Evolutionary conservation across 2,113 vertebrate species (phyloP), one percentile per base, ranked within the genome.

Genomic region (Promerops cafer): DNA sequence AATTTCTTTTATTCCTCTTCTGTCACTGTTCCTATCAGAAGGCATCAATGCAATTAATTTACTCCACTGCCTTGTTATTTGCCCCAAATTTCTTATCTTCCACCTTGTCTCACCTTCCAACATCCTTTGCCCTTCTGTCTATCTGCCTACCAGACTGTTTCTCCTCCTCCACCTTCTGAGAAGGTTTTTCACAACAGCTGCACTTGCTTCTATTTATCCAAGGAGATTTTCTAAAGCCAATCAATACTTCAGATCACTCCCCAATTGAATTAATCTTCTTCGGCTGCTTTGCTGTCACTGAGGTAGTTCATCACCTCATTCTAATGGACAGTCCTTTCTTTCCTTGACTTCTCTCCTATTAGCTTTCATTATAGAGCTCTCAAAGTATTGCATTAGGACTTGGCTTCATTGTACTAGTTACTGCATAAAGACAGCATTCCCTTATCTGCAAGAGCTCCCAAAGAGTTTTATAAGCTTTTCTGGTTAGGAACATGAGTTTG

Each of bases 141-240:
- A 14, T 50, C 61, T 42, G 60, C 24, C 65, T 45, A 66, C 11
- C 30, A 77, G 30, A 66, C 59, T 56, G 22, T 31, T 69, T 64
- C 15, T 53, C 20, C 30, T 69, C 18, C 30, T 72, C 15, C 7
- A 66, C 50, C 18, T 83, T 86, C 22, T 14, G 8, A 89, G 77
- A 54, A 59, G 44, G 44, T 39, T 78, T 64, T 77, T 83, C 39
- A 35, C 45, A 89, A 49, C 21, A 88, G 26, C 22, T 57, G 17
- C 26, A 71, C n/a, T 87, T 39, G 19, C 27, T 88, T 86, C 49
- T 74, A 22, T 33, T 65, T 80, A 83, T 69, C 19, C 40, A 76
- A 85, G 69, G 45, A 56, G 40, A 69, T 77, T 53, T 87, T 85
- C 66, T 65, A 70, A 90, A 90, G 53, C 61, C 2, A 90, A 22